Evolutionary conservation across 2,113 vertebrate species (phyloP).

Genomic region (Ailuropoda melanoleuca): DNA sequence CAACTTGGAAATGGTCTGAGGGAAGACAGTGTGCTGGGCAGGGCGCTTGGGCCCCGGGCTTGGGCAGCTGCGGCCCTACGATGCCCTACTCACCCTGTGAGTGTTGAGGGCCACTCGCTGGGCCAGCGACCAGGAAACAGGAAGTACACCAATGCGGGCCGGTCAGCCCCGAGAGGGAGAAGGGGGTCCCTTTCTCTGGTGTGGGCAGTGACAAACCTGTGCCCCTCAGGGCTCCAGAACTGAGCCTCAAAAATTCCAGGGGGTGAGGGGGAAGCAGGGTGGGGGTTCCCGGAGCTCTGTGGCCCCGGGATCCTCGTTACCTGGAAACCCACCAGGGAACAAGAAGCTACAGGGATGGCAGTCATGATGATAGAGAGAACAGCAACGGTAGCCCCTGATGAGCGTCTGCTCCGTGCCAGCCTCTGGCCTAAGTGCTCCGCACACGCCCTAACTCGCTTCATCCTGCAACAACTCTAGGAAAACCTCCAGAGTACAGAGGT

Average conservation of each 20-base stretch:
- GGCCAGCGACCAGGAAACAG: background rate
- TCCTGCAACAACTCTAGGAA: background rate
- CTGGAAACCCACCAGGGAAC: background rate
- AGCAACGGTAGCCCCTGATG: rapidly evolving
- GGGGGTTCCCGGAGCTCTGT: background rate
- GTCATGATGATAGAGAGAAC: rapidly evolving
- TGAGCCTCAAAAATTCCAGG: background rate
- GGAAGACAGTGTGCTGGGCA: background rate
- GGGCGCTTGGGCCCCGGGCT: background rate
- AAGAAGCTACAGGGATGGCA: background rate
- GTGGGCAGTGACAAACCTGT: background rate
- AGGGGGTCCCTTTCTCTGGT: background rate
- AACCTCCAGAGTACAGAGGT: background rate
- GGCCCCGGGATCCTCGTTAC: background rate
- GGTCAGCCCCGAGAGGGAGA: rapidly evolving
- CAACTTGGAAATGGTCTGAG: constrained; percentile 9
- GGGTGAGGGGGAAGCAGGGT: background rate
- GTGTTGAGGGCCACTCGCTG: background rate
- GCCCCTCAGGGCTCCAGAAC: background rate
- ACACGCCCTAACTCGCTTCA: rapidly evolving
- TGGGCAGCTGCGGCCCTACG: background rate
- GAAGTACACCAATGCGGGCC: rapidly evolving
- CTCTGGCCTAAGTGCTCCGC: background rate
- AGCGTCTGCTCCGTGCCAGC: background rate
- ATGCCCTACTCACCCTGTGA: too few relatives aligned